phyloP scores from a whole-genome alignment of 2,113 vertebrate genomes.

The Edolisoma coerulescens region DNA sequence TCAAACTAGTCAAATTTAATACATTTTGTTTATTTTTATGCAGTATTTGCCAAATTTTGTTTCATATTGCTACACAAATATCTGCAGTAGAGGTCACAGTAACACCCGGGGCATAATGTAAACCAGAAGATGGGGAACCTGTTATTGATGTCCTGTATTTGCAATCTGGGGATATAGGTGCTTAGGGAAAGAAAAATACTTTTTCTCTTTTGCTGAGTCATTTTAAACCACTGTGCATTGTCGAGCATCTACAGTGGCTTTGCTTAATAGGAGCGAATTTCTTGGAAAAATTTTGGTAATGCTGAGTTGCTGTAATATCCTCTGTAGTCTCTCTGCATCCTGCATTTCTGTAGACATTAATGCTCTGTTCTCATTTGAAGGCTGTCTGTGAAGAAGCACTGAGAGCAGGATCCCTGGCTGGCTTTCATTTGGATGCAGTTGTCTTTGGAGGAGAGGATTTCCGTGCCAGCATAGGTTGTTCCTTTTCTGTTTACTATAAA shows the following conservation, averaged over 20 bases:
- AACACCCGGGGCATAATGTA: background rate
- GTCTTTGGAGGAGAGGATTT: slow-evolving; percentile 99
- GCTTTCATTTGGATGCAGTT: slow-evolving; percentile 89
- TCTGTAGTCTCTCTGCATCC: background rate
- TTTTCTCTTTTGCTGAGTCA: background rate
- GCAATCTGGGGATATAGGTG: background rate
- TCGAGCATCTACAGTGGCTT: background rate
- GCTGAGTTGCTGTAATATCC: background rate
- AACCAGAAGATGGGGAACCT: background rate
- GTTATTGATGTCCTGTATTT: background rate
- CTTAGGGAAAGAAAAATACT: background rate
- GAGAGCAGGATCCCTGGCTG: slow-evolving; percentile 72
- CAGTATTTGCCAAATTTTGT: background rate
- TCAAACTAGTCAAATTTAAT: background rate
- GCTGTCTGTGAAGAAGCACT: slow-evolving; percentile 87
- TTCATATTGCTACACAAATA: background rate
- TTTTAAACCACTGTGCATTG: background rate
- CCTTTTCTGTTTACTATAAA: background rate
- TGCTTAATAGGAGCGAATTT: background rate
- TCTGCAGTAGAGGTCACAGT: background rate
- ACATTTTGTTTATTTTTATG: background rate
- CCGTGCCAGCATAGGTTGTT: slow-evolving; percentile 95
- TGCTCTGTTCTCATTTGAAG: slow-evolving; percentile 71
- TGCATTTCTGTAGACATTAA: background rate
- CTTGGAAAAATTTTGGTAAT: background rate